Conservation (phyloP, 2,113 vertebrate species). For the Psettodes erumei region DNA sequence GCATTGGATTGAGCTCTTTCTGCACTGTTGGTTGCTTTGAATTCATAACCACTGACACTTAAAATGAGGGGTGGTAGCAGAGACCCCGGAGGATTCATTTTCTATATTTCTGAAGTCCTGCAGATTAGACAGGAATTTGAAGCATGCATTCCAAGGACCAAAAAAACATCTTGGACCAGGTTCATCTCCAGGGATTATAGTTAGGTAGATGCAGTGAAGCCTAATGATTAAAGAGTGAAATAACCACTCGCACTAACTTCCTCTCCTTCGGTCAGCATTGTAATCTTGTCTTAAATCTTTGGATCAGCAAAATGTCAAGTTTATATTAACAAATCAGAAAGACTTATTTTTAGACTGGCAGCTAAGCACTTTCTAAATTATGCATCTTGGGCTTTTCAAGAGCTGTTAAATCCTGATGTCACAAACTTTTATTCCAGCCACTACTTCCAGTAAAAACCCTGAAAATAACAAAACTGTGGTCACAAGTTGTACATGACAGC, state of each 20-base stretch:
- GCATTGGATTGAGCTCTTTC: conserved; percentile 3
- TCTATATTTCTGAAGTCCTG: conserved; percentile 19
- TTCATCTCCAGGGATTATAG: conserved; percentile 14
- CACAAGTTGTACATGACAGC: neutral
- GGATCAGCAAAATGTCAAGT: conserved; percentile 1
- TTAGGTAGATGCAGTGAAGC: neutral
- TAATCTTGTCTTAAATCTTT: neutral
- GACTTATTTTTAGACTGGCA: conserved; percentile 13
- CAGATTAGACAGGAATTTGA: conserved; percentile 10
- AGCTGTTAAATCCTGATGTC: neutral
- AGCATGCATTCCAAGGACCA: conserved; percentile 17
- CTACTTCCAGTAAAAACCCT: neutral
- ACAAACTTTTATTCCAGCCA: neutral
- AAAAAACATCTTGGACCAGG: conserved; percentile 5
- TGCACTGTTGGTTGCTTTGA: neutral
- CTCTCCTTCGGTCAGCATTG: neutral
- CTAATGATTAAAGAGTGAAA: neutral
- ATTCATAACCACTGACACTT: conserved; percentile 13
- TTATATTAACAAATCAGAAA: neutral
- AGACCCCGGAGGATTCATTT: neutral
- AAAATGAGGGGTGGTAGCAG: conserved; percentile 20
- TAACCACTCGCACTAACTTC: neutral
- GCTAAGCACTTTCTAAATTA: neutral
- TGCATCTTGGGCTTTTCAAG: neutral
- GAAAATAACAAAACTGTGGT: neutral